Percentiles rank a stretch among this genome's conserved stretches.
These are phyloP conservation scores for Mungos mungo DNA, from an alignment of 2,113 vertebrate genomes.

Conservation along the genomic window DNA sequence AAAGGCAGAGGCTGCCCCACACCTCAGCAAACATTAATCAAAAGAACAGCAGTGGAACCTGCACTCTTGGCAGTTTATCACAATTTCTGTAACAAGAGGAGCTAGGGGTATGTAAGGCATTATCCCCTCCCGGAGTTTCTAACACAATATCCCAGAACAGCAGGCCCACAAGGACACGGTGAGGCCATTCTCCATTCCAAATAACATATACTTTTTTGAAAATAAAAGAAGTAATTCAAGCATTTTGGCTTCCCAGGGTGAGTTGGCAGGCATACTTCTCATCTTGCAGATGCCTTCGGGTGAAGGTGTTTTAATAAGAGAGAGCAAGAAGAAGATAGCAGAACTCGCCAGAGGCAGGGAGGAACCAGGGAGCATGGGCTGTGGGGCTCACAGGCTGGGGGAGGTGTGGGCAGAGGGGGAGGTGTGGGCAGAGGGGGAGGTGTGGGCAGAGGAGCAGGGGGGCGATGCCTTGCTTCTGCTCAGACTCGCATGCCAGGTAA, in stretches of 20 bases:
- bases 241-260: conserved; percentile 67
- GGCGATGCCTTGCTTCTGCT: background rate
- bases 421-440: fast-evolving
- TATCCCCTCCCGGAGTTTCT: conserved; percentile 30
- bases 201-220: conserved; percentile 59
- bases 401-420: fast-evolving
- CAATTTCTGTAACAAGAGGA: conserved; percentile 46
- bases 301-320: conserved; percentile 75
- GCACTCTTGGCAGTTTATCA: conserved; percentile 53
- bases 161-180: conserved; percentile 63
- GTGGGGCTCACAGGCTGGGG: background rate
- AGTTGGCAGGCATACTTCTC: conserved; percentile 59
- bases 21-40: conserved; percentile 61
- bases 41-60: conserved; percentile 24
- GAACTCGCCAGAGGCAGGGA: background rate
- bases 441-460: fast-evolving
- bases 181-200: conserved; percentile 60
- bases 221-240: conserved; percentile 77
- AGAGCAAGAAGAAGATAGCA: background rate
- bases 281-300: conserved; percentile 62
- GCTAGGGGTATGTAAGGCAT: conserved; percentile 28
- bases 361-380: background rate
- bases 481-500: background rate
- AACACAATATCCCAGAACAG: conserved; percentile 74
- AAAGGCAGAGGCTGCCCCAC: background rate